These are phyloP conservation scores for Orbicella faveolata DNA, from an alignment of 64 coral and sea anemone genomes.

Conservation along the genomic window DNA sequence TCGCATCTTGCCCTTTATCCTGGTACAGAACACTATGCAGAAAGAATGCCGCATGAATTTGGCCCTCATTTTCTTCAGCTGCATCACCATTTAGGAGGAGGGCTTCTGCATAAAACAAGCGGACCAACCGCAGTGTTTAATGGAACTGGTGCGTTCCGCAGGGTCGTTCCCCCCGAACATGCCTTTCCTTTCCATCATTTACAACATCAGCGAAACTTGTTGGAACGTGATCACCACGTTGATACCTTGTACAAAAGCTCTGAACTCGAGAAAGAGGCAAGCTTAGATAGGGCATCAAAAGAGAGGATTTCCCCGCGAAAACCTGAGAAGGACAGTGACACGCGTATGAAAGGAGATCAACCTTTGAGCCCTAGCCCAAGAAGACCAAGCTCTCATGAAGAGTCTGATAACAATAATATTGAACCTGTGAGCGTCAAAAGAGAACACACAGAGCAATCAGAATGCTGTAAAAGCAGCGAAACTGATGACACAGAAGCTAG, in stretches of 20 bases:
- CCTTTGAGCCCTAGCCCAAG: constrained; percentile 64
- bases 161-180: constrained; percentile 83
- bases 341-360: constrained; percentile 35
- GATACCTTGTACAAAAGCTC: constrained; percentile 66
- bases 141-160: constrained; percentile 86
- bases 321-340: constrained; percentile 49
- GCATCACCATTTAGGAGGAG: constrained; percentile 80
- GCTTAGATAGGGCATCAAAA: constrained; percentile 53
- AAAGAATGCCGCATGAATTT: constrained; percentile 84
- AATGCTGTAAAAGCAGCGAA: constrained; percentile 49
- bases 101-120: constrained; percentile 76
- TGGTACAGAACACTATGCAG: constrained; percentile 72
- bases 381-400: constrained; percentile 42
- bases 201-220: constrained; percentile 75
- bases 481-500: constrained; percentile 15
- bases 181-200: constrained; percentile 82
- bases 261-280: constrained; percentile 57
- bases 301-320: constrained; percentile 64
- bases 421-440: constrained; percentile 64
- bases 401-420: constrained; percentile 32
- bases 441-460: constrained; percentile 61
- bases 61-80: constrained; percentile 81
- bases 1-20: constrained; percentile 87
- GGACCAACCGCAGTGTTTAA: constrained; percentile 80
- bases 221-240: constrained; percentile 75